A percentile compares a stretch with the other conserved stretches of the same genome.
phyloP scores from a whole-genome alignment of 2,113 vertebrate genomes.

The Arenaria interpres region DNA sequence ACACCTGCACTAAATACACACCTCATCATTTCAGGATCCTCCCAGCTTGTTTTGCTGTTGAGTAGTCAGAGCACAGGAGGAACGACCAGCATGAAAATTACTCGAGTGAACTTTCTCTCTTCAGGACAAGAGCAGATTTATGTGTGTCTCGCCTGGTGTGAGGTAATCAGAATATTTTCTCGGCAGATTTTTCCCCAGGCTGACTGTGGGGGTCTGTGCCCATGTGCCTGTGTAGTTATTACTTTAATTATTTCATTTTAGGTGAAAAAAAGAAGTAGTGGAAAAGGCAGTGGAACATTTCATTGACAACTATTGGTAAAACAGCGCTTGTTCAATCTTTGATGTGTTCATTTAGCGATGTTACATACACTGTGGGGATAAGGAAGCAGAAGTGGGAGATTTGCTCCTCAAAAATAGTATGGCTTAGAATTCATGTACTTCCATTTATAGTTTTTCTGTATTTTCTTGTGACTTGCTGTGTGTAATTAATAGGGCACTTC shows the following conservation, averaged over 20 bases:
- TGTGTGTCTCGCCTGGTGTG: not conserved
- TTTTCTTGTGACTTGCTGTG: not conserved
- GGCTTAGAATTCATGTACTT: not conserved
- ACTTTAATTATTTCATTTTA: not conserved
- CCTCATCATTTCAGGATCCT: fast-evolving
- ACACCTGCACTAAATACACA: not conserved
- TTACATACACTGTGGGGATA: not conserved
- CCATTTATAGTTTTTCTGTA: not conserved
- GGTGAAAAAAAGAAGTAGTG: not conserved
- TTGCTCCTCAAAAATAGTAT: not conserved
- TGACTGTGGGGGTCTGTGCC: not conserved
- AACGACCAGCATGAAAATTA: not conserved
- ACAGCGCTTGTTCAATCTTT: not conserved
- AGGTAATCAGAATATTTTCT: not conserved
- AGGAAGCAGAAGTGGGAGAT: not conserved
- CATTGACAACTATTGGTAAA: not conserved
- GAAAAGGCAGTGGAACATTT: not conserved
- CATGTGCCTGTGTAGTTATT: not conserved
- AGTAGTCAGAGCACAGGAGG: not conserved
- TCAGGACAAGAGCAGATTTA: not conserved
- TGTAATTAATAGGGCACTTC: not conserved
- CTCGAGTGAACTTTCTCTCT: not conserved
- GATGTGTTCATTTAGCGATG: not conserved
- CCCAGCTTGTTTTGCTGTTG: not conserved
- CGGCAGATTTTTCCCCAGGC: not conserved